Evolutionary conservation across 2,888 invertebrate species (phyloP), one percentile per base, ranked within the genome.

Genomic region (Orthosia gracilis): DNA sequence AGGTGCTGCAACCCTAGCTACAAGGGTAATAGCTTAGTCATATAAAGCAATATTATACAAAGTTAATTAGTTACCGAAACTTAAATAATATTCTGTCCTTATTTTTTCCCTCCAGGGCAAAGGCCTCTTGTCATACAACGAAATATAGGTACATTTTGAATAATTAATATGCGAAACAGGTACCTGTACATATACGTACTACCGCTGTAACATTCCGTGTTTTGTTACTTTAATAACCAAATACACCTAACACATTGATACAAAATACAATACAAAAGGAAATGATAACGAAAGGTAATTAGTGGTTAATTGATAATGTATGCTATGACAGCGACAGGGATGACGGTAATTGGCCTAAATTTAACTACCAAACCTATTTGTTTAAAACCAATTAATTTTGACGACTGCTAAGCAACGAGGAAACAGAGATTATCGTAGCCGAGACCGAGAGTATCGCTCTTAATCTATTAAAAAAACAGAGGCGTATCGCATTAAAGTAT

Each of bases 271-370:
- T 13, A 49, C 5, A 76, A 71, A 64, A 64, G 40, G 65, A 81
- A 76, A 69, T 71, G 76, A 21, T 62, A 80, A 59, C 50, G 68
- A 76, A 74, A 80, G 50, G 26, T 67, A 79, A 63, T 81, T 80
- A 55, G 61, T 81, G 57, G 61, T 61, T 70, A 52, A 62, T 69
- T 61, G 47, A 66, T 69, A 70, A 65, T 57, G 59, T 59, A 67
- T 54, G 50, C 58, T n/a, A 15, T 52, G 49, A 61, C 15, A 57
- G 15, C 57, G 59, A 72, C 62, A 71, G 40, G n/a, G n/a, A n/a
- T n/a, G n/a, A n/a, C 40, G 18, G 49, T 45, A 80, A 62, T 62
- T 71, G 66, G 72, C 77, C 72, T 61, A 65, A 9, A 31, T 68
- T 78, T n/a, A n/a, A 76, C 59, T 40, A 62, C 47, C 69, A 66